A percentile compares a stretch with the other conserved stretches of the same genome.
Conservation (phyloP, 2,888 invertebrate species). For the Meganola albula region DNA sequence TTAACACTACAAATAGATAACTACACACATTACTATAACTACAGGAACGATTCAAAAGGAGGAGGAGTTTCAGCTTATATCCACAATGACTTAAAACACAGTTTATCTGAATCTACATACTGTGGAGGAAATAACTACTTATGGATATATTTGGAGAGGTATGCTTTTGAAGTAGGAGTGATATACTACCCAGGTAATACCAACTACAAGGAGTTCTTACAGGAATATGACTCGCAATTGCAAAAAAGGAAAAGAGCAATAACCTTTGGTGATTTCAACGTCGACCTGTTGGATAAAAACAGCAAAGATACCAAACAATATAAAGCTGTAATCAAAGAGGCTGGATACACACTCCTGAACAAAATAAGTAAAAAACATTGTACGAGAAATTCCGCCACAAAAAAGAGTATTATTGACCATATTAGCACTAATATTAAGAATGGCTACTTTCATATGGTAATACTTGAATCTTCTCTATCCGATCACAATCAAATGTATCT, state of each 20-base stretch:
- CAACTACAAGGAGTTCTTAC: neutral
- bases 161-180: neutral
- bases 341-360: constrained; percentile 2
- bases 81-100: constrained; percentile 4
- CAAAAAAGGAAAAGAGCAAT: neutral
- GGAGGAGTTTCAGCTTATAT: constrained; percentile 6
- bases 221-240: neutral
- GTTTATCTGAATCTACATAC: constrained; percentile 1
- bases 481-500: neutral
- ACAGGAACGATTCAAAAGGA: constrained; percentile 5
- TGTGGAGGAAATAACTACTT: constrained; percentile 5
- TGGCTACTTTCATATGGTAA: neutral
- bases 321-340: constrained; percentile 1
- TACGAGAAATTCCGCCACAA: constrained; percentile 1
- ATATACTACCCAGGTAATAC: constrained; percentile 1
- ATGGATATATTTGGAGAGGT: constrained; percentile 5
- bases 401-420: neutral
- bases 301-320: constrained; percentile 4
- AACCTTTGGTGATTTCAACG: constrained; percentile 6
- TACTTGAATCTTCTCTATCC: neutral
- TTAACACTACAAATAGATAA: constrained; percentile 5
- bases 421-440: neutral
- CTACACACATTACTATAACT: constrained; percentile 4
- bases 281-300: neutral
- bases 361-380: constrained; percentile 4